Percentiles rank a stretch among this genome's conserved stretches.
Conservation (phyloP, 2,888 invertebrate genomes). For the Cheilosia urbana region DNA sequence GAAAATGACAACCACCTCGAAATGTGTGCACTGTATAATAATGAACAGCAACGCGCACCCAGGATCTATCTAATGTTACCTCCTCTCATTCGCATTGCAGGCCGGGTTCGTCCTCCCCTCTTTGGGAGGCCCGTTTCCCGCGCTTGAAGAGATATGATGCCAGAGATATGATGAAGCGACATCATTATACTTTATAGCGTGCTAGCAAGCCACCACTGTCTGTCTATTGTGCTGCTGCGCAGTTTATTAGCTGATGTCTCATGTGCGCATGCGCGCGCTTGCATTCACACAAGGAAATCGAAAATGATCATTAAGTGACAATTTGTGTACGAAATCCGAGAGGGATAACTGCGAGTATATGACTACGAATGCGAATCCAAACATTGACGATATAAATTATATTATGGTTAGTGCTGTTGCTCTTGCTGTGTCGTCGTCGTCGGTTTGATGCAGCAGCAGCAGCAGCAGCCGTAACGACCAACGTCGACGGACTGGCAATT, state of each 20-base stretch:
- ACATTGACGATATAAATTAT: slow-evolving; percentile 69
- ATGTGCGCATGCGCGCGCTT: slow-evolving; percentile 50
- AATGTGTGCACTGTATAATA: slow-evolving; percentile 39
- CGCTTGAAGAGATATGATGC: slow-evolving; percentile 65
- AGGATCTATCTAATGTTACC: slow-evolving; percentile 35
- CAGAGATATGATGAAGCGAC: slow-evolving; percentile 75
- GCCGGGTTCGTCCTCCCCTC: slow-evolving; percentile 1
- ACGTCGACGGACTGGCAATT: slow-evolving; percentile 54
- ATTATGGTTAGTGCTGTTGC: slow-evolving; percentile 26
- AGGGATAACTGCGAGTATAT: slow-evolving; percentile 10
- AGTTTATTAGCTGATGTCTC: slow-evolving; percentile 68
- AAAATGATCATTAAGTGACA: slow-evolving; percentile 74
- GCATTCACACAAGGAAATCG: slow-evolving; percentile 55
- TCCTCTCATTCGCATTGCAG: slow-evolving; percentile 6
- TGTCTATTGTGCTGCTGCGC: slow-evolving; percentile 65
- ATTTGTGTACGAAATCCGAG: slow-evolving; percentile 67
- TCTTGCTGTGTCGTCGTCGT: neutral
- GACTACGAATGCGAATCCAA: neutral
- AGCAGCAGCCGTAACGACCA: slow-evolving; percentile 8
- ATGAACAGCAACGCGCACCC: slow-evolving; percentile 28
- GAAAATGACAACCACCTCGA: slow-evolving; percentile 65
- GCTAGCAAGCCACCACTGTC: slow-evolving; percentile 72
- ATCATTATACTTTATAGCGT: slow-evolving; percentile 76
- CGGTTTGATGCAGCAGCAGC: slow-evolving; percentile 19
- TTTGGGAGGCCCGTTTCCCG: slow-evolving; percentile 44